phyloP scores from a whole-genome alignment of 1,140 invertebrate genomes.

The Drosophila rhopaloa region DNA sequence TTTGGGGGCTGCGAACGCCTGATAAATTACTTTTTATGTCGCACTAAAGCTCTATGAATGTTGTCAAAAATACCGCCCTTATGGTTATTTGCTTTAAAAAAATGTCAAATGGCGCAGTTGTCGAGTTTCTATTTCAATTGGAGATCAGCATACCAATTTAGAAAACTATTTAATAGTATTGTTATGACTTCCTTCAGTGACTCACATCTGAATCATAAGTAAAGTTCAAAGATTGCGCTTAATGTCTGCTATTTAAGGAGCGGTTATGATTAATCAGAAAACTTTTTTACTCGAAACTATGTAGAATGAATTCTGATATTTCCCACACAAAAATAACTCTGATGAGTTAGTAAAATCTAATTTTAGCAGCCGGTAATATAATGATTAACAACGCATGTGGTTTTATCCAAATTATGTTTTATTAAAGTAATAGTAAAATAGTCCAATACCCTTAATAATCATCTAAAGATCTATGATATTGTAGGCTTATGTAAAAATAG shows the following conservation, averaged over 20 bases:
- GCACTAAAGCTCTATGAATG: slow-evolving; percentile 14
- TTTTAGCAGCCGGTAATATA: background rate
- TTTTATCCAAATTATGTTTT: too few species aligned
- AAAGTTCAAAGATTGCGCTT: slow-evolving; percentile 18
- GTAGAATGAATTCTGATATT: background rate
- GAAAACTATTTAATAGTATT: slow-evolving; percentile 30
- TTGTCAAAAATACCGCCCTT: too few species aligned
- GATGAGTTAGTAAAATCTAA: background rate
- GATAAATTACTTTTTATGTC: slow-evolving; percentile 11
- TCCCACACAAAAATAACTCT: background rate
- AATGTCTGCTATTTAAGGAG: slow-evolving; percentile 15
- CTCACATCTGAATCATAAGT: slow-evolving; percentile 19
- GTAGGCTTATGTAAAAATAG: too few species aligned
- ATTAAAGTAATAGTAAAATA: too few species aligned
- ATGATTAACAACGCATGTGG: background rate
- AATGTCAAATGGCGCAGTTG: background rate
- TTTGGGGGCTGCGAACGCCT: background rate
- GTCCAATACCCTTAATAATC: too few species aligned
- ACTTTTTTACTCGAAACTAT: background rate
- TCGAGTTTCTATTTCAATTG: background rate
- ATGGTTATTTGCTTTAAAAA: background rate
- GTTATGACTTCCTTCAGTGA: slow-evolving; percentile 6
- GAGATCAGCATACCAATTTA: background rate
- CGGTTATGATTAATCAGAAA: slow-evolving; percentile 27
- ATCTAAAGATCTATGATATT: too few species aligned